Base-by-base conservation (phyloP, 2,797 vertebrate genomes). In the Nothura maculosa region DNA sequence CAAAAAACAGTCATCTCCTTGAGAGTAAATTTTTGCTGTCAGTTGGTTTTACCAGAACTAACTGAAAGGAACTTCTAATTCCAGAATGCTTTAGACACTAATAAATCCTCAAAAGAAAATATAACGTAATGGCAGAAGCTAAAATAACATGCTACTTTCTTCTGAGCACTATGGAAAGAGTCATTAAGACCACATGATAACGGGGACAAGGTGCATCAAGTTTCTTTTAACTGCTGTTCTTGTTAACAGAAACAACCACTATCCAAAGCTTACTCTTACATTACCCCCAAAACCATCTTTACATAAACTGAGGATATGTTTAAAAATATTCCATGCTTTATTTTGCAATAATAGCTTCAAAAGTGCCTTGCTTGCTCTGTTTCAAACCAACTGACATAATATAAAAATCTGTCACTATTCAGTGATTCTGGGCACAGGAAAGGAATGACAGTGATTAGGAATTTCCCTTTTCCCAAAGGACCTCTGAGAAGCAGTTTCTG, bases 21-120 rank as follows among this genome's bases (percentile, higher is more conserved):
- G 24, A 73, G 8, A 82, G 32, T 18, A 82, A 85, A 80, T 30
- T 0, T 0, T 0, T 5, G 47, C 6, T 27, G 48, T 61, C 20
- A 25, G 62, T 8, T 64, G 9, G n/a, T 87, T 84, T 79, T 68
- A 69, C 54, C 3, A 4, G 58, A 67, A 78, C 21, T 5, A 60
- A 69, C 78, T 7, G 25, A 38, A 14, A 38, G 25, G 60, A 25
- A 16, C 24, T 61, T 61, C 24, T 62, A 38, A 52, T 34, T 63
- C 58, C 90, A 62, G 74, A 91, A 74, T 50, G 1, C 22, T 87
- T 55, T 36, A 74, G 52, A 67, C 24, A 32, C 2, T 3, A 82
- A 69, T 13, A 68, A 66, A 72, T 63, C 4, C 54, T 3, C 3
- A 82, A 61, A 25, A 74, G 19, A 74, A 87, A 75, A 75, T 30